Evolutionary conservation across 2,888 invertebrate species (phyloP).

Genomic region (Drosophila seclusa): DNA sequence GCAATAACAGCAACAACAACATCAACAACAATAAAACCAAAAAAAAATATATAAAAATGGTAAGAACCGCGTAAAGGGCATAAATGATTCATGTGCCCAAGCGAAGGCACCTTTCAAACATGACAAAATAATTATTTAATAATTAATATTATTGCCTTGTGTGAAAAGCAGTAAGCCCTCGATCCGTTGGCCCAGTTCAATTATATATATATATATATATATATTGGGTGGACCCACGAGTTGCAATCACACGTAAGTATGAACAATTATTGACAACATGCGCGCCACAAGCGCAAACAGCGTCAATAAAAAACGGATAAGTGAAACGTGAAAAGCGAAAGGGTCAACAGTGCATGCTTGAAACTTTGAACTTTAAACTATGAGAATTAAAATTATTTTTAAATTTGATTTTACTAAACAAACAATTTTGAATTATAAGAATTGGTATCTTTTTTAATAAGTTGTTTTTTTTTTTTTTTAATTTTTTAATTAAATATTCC

Average conservation of each 20-base stretch:
- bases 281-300: slow-evolving; percentile 10
- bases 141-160: slow-evolving; percentile 29
- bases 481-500: not conserved
- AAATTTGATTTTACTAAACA: not conserved
- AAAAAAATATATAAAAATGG: slow-evolving; percentile 4
- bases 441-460: not conserved
- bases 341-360: not conserved
- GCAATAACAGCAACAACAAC: slow-evolving; percentile 8
- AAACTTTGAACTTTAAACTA: not conserved
- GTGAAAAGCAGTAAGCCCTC: not conserved
- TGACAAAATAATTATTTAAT: slow-evolving; percentile 43
- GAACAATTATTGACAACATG: slow-evolving; percentile 27
- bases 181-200: slow-evolving; percentile 3
- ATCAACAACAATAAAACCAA: slow-evolving; percentile 23
- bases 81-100: slow-evolving; percentile 64
- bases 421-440: not conserved
- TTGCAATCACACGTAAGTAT: not conserved
- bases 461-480: not conserved
- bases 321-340: slow-evolving; percentile 30
- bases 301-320: slow-evolving; percentile 16
- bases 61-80: slow-evolving; percentile 42
- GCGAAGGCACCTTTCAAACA: slow-evolving; percentile 45
- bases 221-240: slow-evolving; percentile 1
- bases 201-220: not conserved
- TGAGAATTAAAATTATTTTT: not conserved